phyloP scores from a whole-genome alignment of 2,797 vertebrate genomes.

The Gymnothorax javanicus region DNA sequence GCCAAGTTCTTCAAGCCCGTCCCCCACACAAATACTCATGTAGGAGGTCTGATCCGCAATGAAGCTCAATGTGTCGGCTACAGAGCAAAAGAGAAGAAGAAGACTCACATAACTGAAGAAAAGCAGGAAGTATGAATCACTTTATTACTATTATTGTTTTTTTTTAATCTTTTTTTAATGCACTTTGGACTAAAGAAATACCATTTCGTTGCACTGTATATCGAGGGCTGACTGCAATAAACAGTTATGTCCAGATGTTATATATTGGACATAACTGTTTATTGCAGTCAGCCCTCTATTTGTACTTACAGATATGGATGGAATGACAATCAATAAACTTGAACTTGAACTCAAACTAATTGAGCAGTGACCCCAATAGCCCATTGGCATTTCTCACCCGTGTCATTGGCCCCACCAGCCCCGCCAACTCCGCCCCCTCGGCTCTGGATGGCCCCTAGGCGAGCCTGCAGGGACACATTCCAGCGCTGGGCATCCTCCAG shows the following conservation, averaged over 20 bases:
- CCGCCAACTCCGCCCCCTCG: slow-evolving; percentile 77
- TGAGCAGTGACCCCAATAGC: not conserved
- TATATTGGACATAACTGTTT: too few species aligned
- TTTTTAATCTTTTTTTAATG: too few species aligned
- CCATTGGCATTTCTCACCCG: slow-evolving; percentile 50
- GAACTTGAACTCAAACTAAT: not conserved
- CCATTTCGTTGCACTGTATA: too few species aligned
- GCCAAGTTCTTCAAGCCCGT: slow-evolving; percentile 73
- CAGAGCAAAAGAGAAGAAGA: slow-evolving; percentile 22
- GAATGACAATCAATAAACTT: too few species aligned
- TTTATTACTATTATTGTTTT: too few species aligned
- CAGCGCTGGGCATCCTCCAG: slow-evolving; percentile 80
- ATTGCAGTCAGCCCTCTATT: too few species aligned
- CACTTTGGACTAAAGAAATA: too few species aligned
- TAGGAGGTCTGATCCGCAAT: slow-evolving; percentile 95
- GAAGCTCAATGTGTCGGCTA: slow-evolving; percentile 85
- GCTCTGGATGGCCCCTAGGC: slow-evolving; percentile 76
- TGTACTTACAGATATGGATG: too few species aligned
- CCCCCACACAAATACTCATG: slow-evolving; percentile 91
- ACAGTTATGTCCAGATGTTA: too few species aligned
- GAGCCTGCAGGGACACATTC: slow-evolving; percentile 77
- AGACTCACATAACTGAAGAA: not conserved
- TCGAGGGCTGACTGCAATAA: too few species aligned
- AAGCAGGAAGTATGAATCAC: too few species aligned
- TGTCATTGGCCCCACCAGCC: slow-evolving; percentile 70